These are phyloP conservation scores for Vulpes ferrilata DNA, from an alignment of 2,113 vertebrate genomes.

Conservation along the genomic window DNA sequence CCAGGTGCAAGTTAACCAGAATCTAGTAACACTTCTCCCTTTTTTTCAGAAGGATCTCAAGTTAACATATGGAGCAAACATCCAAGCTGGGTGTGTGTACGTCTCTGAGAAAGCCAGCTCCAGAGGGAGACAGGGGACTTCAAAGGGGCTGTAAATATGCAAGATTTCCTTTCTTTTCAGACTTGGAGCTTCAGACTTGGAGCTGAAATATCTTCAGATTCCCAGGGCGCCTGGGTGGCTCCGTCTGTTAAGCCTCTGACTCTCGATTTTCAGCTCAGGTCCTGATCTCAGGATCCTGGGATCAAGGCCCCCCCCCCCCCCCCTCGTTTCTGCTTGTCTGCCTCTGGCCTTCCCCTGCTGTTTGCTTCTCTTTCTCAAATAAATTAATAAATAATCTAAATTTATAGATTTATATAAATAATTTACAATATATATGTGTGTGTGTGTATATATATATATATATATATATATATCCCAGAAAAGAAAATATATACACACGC, in stretches of 20 bases:
- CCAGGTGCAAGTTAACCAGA: not conserved
- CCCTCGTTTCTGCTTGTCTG: not conserved
- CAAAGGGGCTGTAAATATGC: not conserved
- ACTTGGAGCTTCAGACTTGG: not conserved
- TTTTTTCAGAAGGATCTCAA: constrained; percentile 10
- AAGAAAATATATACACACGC: too few relatives aligned
- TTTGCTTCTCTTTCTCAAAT: not conserved
- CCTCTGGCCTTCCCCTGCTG: not conserved
- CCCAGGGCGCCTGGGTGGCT: not conserved
- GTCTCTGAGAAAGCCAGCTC: not conserved
- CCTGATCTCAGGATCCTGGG: not conserved
- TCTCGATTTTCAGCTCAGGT: not conserved
- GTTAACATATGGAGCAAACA: not conserved
- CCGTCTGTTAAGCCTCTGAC: not conserved
- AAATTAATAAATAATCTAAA: not conserved
- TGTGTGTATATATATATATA: too few relatives aligned
- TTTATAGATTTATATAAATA: too few relatives aligned
- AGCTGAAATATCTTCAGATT: not conserved
- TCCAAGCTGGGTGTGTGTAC: not conserved
- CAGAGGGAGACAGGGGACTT: too few relatives aligned
- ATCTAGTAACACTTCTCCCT: not conserved
- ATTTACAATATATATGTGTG: too few relatives aligned
- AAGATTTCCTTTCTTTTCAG: constrained; percentile 26
- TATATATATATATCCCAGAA: not conserved
- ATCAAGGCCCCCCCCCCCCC: not conserved